Evolutionary conservation across 2,888 invertebrate species (phyloP).

Genomic region (Polia nebulosa): DNA sequence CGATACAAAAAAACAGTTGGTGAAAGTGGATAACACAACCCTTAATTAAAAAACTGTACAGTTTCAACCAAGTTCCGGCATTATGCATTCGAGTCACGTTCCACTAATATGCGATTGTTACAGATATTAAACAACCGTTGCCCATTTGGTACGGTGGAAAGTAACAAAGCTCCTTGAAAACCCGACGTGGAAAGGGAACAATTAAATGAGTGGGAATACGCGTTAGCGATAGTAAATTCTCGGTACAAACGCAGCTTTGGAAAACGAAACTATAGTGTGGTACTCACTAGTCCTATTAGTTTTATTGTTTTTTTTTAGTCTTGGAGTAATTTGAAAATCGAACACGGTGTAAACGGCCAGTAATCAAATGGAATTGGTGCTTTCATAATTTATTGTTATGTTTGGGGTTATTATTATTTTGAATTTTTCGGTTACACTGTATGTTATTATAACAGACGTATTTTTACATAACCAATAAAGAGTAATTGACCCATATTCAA

Average conservation of each 20-base stretch:
- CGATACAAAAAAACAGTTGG: too few species aligned
- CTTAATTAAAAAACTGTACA: conserved; percentile 66
- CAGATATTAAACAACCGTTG: conserved; percentile 77
- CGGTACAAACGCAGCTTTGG: conserved; percentile 19
- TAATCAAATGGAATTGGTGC: conserved; percentile 5
- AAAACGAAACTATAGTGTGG: conserved; percentile 9
- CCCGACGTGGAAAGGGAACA: conserved; percentile 68
- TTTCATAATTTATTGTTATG: not conserved
- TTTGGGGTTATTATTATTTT: not conserved
- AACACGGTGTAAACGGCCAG: not conserved
- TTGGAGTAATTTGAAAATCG: conserved; percentile 39
- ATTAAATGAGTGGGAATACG: conserved; percentile 63
- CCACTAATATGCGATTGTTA: conserved; percentile 77
- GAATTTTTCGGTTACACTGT: not conserved
- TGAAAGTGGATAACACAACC: conserved; percentile 69
- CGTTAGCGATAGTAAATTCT: conserved; percentile 31
- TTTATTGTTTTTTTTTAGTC: conserved; percentile 1
- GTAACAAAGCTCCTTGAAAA: conserved; percentile 71
- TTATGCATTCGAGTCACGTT: conserved; percentile 76
- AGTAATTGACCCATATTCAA: not conserved
- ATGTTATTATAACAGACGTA: not conserved
- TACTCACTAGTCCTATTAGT: conserved; percentile 9
- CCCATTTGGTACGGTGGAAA: conserved; percentile 71
- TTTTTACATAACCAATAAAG: not conserved
- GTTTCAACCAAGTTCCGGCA: conserved; percentile 64